These are phyloP conservation scores for Drosophila orena DNA, from an alignment of 1,140 invertebrate species.

Conservation along the genomic window DNA sequence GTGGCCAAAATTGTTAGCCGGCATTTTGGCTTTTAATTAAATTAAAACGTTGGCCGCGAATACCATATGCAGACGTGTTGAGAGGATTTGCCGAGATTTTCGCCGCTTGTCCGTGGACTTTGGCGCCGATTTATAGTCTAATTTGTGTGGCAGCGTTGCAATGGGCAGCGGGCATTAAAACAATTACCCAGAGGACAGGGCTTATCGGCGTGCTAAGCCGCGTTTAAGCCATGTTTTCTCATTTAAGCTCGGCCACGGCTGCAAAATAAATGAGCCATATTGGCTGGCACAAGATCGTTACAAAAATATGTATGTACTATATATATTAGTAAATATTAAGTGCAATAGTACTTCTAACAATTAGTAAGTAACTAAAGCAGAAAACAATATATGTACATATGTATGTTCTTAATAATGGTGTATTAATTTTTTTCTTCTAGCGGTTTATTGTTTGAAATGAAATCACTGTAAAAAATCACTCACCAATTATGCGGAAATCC, in stretches of 20 bases:
- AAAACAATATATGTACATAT: neutral
- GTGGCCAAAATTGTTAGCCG: conserved; percentile 42
- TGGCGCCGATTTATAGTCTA: conserved; percentile 49
- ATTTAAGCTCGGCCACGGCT: conserved; percentile 9
- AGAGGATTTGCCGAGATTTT: conserved; percentile 58
- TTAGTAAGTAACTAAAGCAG: no score
- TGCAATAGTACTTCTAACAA: no score
- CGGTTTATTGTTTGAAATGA: no score
- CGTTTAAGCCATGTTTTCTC: conserved; percentile 30
- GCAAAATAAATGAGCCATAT: conserved; percentile 1
- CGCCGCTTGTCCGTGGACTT: conserved; percentile 26
- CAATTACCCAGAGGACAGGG: conserved; percentile 14
- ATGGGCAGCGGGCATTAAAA: conserved; percentile 32
- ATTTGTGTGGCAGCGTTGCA: conserved; percentile 48
- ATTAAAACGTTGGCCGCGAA: conserved; percentile 41
- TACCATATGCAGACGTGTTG: conserved; percentile 33
- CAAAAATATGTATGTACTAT: no score
- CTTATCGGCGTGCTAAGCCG: conserved; percentile 36
- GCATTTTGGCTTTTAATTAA: conserved; percentile 58
- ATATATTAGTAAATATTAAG: no score
- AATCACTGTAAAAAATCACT: no score
- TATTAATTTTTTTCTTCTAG: no score
- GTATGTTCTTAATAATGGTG: no score
- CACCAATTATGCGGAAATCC: no score
- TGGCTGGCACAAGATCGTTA: neutral